These are phyloP conservation scores for Lordiphosa fenestrarum DNA, from an alignment of 2,888 invertebrate species.

Conservation along the genomic window DNA sequence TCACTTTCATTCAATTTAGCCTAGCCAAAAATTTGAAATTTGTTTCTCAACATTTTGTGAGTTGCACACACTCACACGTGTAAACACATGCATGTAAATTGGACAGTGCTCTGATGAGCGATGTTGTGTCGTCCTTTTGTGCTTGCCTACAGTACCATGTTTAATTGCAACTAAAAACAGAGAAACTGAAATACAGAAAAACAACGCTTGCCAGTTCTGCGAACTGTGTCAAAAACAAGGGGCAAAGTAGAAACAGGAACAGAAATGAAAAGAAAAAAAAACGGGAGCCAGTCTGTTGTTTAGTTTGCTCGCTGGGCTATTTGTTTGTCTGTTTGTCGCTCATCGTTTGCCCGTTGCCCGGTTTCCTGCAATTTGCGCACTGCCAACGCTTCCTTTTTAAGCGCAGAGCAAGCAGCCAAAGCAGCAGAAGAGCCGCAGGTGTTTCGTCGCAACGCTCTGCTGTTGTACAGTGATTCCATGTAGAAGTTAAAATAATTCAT, in stretches of 20 bases:
- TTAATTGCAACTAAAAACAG: slow-evolving; percentile 71
- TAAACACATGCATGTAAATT: slow-evolving; percentile 45
- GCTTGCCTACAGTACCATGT: slow-evolving; percentile 60
- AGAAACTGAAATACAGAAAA: slow-evolving; percentile 26
- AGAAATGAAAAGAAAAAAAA: slow-evolving; percentile 11
- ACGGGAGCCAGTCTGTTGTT: slow-evolving; percentile 47
- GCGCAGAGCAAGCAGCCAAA: slow-evolving; percentile 26
- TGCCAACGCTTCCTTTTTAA: slow-evolving; percentile 52
- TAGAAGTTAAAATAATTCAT: too few species aligned
- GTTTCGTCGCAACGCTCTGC: slow-evolving; percentile 23
- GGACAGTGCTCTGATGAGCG: slow-evolving; percentile 61
- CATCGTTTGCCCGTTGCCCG: slow-evolving; percentile 35
- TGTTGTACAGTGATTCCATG: neutral
- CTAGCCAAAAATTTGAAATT: too few species aligned
- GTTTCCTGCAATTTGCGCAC: slow-evolving; percentile 68
- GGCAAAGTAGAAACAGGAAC: slow-evolving; percentile 15
- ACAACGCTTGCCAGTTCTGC: slow-evolving; percentile 57
- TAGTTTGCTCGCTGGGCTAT: slow-evolving; percentile 40
- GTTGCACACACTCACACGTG: neutral
- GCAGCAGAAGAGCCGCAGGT: slow-evolving; percentile 31
- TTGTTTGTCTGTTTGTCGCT: slow-evolving; percentile 42
- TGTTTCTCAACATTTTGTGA: neutral
- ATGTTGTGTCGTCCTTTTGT: slow-evolving; percentile 42
- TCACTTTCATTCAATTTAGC: too few species aligned
- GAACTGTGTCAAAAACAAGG: slow-evolving; percentile 64